Evolutionary conservation across 2,113 vertebrate genomes (phyloP).

Genomic region (Psittacula cyanocephala): DNA sequence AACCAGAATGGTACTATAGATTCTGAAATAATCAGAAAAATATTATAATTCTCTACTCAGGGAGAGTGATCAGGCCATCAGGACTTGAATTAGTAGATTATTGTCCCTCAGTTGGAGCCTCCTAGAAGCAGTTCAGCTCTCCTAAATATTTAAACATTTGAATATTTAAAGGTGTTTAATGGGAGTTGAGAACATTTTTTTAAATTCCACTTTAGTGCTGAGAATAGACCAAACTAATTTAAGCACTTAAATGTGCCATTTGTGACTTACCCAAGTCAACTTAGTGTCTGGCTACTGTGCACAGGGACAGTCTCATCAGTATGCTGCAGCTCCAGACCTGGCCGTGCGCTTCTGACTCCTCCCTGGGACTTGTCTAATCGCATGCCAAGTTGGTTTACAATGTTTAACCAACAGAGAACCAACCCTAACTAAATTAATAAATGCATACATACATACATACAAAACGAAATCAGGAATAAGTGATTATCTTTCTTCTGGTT

Average conservation of each 20-base stretch:
- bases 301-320: background rate
- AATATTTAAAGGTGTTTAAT: conserved; percentile 45
- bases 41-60: background rate
- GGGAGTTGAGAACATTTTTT: background rate
- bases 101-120: background rate
- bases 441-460: background rate
- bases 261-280: background rate
- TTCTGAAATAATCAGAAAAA: background rate
- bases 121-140: background rate
- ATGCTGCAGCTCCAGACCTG: background rate
- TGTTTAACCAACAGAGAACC: background rate
- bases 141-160: conserved; percentile 47
- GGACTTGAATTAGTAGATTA: background rate
- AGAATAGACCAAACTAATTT: background rate
- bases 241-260: background rate
- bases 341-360: background rate
- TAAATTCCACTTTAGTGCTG: background rate
- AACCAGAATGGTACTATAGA: background rate
- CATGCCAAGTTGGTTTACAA: background rate
- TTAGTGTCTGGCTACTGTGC: background rate
- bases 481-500: background rate
- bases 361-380: background rate
- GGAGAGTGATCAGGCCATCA: background rate
- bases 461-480: background rate
- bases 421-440: background rate